Conservation (phyloP, 2,113 vertebrate species). For the Phycodurus eques region DNA sequence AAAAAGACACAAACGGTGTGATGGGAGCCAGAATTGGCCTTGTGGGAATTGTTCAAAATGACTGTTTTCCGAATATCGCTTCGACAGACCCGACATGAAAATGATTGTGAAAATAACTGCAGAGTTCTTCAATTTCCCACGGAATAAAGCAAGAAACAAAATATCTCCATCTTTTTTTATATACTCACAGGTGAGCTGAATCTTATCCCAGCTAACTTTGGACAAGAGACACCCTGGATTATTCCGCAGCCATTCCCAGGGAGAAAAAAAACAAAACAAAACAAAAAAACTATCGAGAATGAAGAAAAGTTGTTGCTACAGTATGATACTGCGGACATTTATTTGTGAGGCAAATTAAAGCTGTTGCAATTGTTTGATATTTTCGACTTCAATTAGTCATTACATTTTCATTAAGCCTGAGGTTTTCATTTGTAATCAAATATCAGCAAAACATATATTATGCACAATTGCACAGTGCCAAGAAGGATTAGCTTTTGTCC, state of each 20-base stretch:
- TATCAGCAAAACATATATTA: not conserved
- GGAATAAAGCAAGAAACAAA: not conserved
- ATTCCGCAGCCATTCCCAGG: too few species aligned
- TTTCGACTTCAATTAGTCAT: not conserved
- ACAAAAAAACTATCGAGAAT: not conserved
- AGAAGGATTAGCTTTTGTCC: not conserved
- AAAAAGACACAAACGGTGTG: not conserved
- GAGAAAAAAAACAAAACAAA: not conserved
- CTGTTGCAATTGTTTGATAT: not conserved
- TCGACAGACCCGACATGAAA: not conserved
- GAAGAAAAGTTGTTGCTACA: not conserved
- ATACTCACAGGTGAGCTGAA: not conserved
- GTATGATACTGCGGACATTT: not conserved
- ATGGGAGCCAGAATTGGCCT: slow-evolving; percentile 1
- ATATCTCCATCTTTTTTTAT: not conserved
- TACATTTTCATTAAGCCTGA: not conserved
- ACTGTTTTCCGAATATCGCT: not conserved
- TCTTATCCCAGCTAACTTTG: not conserved
- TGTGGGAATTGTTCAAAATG: not conserved
- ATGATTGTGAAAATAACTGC: not conserved
- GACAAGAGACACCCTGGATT: too few species aligned
- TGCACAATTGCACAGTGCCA: not conserved
- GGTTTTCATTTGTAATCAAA: not conserved
- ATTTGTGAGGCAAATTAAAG: not conserved
- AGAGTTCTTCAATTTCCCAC: not conserved